Evolutionary conservation across 64 coral and sea anemone species (phyloP), one percentile per base, ranked within the genome.

Genomic region (Pocillopora verrucosa): DNA sequence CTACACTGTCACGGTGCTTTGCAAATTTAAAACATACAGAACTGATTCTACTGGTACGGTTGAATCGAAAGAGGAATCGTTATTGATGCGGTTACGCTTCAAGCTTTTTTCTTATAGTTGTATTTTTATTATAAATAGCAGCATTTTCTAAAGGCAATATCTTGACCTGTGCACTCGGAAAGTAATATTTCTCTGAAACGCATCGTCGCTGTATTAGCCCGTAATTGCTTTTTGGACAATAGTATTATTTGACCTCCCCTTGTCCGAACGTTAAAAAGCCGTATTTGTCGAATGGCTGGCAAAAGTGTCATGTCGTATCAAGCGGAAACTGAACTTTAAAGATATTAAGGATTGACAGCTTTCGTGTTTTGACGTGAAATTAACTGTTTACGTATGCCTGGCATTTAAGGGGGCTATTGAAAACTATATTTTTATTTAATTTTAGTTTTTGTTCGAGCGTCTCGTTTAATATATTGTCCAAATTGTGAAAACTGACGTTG

Each of bases 401-500:
- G 20, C 22, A 24, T 11, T 11, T 20, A 70, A 26, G 25, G 11
- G 20, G 22, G 2, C 57, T 72, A 57, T 85, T 41, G 26, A 25
- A 24, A 51, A 20, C 56, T 56, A n/a, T 26, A 84, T 84, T 30
- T 68, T 70, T 11, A 25, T 24, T 70, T 70, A 51, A 51, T 51
- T 51, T 51, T 51, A 51, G 41, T 45, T 72, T 72, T 85, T 24
- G 26, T 62, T 63, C 15, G 56, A 85, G 72, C 72, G 58, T 85
- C 67, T 85, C 65, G 13, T 85, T 72, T 85, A 85, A 34, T 85
- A 85, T 85, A 85, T 85, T 85, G 82, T 72, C 41, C 65, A 85
- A 72, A 85, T 72, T 85, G 82, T 41, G 82, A 22, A 70, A 84
- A 57, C 38, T 85, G 17, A 85, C 82, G 67, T 19, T 72, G 12